Conservation (phyloP, 1,140 invertebrate genomes). For the Laupala kohalensis region DNA sequence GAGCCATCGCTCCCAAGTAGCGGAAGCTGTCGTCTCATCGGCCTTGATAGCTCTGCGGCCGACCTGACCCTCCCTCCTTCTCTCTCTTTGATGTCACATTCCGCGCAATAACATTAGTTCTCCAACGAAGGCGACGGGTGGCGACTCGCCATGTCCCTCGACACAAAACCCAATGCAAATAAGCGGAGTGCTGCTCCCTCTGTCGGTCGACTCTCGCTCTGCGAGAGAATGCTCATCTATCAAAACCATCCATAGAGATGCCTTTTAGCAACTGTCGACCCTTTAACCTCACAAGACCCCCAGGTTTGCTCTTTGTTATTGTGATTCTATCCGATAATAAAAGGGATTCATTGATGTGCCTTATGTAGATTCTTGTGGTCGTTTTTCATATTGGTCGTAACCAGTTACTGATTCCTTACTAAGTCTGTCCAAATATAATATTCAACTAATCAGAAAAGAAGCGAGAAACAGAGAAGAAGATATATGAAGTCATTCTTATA, state of each 20-base stretch:
- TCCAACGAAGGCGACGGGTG: not conserved
- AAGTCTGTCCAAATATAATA: too few species aligned
- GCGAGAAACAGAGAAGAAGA: too few species aligned
- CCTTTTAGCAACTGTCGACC: not conserved
- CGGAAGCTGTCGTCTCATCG: not conserved
- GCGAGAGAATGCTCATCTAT: not conserved
- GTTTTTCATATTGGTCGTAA: too few species aligned
- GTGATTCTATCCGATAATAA: too few species aligned
- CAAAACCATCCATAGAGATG: not conserved
- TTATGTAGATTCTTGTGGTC: too few species aligned
- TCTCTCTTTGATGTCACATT: not conserved
- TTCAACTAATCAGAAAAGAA: too few species aligned
- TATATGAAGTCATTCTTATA: too few species aligned
- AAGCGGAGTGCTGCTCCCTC: not conserved
- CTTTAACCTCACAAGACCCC: not conserved
- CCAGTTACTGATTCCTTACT: too few species aligned
- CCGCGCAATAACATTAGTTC: not conserved
- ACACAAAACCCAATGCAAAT: not conserved
- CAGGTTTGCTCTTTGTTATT: too few species aligned
- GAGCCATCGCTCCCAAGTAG: not conserved
- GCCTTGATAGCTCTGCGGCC: not conserved
- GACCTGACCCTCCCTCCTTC: too few species aligned
- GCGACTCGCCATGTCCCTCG: not conserved
- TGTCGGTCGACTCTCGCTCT: too few species aligned
- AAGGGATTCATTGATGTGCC: too few species aligned